A percentile compares a stretch with the other conserved stretches of the same genome.
phyloP scores from a whole-genome alignment of 1,140 invertebrate genomes.

The Periplaneta americana region DNA sequence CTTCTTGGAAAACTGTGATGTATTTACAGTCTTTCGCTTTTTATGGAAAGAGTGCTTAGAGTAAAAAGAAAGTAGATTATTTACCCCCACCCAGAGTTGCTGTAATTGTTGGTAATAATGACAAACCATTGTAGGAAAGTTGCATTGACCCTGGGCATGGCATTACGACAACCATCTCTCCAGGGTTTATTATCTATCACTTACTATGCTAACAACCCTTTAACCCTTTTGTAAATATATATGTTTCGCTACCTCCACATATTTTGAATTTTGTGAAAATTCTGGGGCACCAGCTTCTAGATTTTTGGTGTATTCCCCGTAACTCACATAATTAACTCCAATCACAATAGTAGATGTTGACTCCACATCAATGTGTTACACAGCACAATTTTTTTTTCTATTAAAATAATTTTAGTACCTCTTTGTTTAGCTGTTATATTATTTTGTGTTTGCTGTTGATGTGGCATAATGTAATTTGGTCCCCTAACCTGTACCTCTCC shows the following conservation, averaged over 20 bases:
- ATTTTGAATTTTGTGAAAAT: not conserved
- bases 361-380: not conserved
- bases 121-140: not conserved
- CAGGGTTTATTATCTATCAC: not conserved
- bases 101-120: not conserved
- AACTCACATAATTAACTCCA: not conserved
- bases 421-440: not conserved
- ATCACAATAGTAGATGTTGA: not conserved
- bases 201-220: not conserved
- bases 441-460: constrained; percentile 4
- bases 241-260: not conserved
- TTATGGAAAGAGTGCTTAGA: not conserved
- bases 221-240: not conserved
- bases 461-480: constrained; percentile 1
- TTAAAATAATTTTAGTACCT: not conserved
- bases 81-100: too few relatives aligned
- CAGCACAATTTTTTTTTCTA: not conserved
- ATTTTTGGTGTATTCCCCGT: not conserved
- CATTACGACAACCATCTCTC: not conserved
- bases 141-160: not conserved
- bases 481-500: not conserved
- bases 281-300: not conserved
- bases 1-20: too few relatives aligned
- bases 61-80: too few relatives aligned
- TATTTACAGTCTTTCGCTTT: not conserved